Base-by-base conservation (phyloP, 2,797 vertebrate species). In the Cynopterus sphinx region DNA sequence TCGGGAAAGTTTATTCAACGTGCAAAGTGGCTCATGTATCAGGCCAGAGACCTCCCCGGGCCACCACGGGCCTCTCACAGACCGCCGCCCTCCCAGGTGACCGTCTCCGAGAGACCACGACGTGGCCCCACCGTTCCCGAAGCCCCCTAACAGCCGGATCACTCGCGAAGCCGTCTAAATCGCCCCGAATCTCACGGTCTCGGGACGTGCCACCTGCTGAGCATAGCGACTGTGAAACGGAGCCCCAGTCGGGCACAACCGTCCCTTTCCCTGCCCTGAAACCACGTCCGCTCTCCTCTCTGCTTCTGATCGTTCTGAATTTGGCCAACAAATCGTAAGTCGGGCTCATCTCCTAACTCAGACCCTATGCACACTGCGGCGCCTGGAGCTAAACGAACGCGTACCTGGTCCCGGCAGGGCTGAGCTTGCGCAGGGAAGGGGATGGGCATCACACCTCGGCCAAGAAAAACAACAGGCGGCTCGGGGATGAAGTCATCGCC, bases 391-490 rank as follows among this genome's bases (percentile, higher is more conserved):
- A 16, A 9, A 9, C 24, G n/a, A 63, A 68, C 3, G 28, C 51
- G 12, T 1, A n/a, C 26, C 74, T 5, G 4, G 57, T 5, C 5
- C 28, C 78, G 39, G 43, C 9, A 28, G 74, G 5, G 46, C 10
- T 86, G 0, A 21, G 93, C 79, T 78, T 53, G 33, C 53, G 81
- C 17, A 92, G 96, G 91, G 36, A 43, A 91, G 87, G 33, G 33
- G 33, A 2, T 33, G 33, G 33, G 33, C 28, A 49, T 93, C 93
- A 26, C 22, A n/a, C 31, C 91, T 31, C 8, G 11, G 95, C 91
- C 95, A 95, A 74, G 87, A 81, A 84, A 83, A 95, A 95, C 95
- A 96, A 31, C 59, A 90, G 83, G 84, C 88, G 75, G 68, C 57
- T 70, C 16, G 43, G 81, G 77, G 73, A 53, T 97, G 95, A 96